Conservation (phyloP, 2,797 vertebrate genomes). For the Coregonus ussuriensis region DNA sequence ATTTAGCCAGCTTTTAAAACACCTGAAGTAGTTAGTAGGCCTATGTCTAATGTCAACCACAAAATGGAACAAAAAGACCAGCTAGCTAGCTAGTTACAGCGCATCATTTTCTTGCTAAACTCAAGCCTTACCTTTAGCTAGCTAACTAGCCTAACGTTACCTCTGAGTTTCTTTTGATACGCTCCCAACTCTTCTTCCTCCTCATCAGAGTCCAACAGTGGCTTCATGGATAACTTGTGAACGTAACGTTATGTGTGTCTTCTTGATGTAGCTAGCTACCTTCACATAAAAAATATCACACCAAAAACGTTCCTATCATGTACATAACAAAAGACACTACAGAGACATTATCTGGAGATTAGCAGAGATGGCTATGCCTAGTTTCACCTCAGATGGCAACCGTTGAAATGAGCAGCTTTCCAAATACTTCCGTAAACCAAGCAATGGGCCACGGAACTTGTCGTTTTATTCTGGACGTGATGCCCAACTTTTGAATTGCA, state of each 20-base stretch:
- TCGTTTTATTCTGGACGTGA: slow-evolving; percentile 9
- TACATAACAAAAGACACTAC: no score
- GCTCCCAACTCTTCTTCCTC: slow-evolving; percentile 66
- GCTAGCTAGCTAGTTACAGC: not conserved
- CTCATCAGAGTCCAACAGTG: slow-evolving; percentile 67
- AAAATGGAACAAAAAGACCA: not conserved
- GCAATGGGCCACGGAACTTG: slow-evolving; percentile 18
- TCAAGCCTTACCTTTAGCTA: not conserved
- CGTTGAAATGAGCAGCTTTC: slow-evolving; percentile 13
- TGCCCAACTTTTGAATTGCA: not conserved
- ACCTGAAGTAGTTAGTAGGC: no score
- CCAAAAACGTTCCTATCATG: no score
- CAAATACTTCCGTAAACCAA: slow-evolving; percentile 46
- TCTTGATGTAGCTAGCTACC: not conserved
- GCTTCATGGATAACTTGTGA: slow-evolving; percentile 37
- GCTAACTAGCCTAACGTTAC: slow-evolving; percentile 45
- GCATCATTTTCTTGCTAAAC: not conserved
- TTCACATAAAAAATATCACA: no score
- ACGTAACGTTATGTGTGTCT: not conserved
- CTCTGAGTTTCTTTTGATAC: slow-evolving; percentile 68
- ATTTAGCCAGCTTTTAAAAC: no score
- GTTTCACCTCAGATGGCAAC: slow-evolving; percentile 23
- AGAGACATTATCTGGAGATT: not conserved
- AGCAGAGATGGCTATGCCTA: not conserved
- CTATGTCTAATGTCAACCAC: not conserved